Evolutionary conservation across 2,797 vertebrate genomes (phyloP).

Genomic region (Strix occidentalis): DNA sequence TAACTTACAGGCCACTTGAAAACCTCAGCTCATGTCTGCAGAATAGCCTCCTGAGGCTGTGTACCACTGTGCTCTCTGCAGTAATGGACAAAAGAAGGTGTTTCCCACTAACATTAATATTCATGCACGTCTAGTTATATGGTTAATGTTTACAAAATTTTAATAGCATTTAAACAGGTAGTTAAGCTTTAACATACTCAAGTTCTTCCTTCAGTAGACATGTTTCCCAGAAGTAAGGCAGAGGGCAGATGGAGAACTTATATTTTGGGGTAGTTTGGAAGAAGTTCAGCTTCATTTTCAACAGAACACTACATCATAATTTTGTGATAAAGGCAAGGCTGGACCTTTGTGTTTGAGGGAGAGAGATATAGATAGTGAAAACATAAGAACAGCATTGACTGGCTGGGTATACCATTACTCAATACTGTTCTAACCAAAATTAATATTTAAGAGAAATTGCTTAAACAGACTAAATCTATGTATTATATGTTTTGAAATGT

Average conservation of each 20-base stretch:
- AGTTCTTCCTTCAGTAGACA: not conserved
- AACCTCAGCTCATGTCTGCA: not conserved
- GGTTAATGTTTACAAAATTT: not conserved
- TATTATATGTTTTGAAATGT: not conserved
- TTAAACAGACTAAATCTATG: not conserved
- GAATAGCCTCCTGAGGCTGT: not conserved
- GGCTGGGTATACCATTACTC: not conserved
- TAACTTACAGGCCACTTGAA: not conserved
- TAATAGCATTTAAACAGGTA: not conserved
- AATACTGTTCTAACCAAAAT: not conserved
- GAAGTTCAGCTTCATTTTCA: not conserved
- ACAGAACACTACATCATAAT: not conserved
- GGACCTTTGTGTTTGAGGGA: not conserved
- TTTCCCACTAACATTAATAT: not conserved
- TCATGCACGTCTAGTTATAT: not conserved
- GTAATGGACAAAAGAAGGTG: not conserved
- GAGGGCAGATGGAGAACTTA: not conserved
- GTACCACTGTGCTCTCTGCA: not conserved
- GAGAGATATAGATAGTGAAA: not conserved
- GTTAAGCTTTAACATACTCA: not conserved
- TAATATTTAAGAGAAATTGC: not conserved
- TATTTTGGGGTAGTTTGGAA: not conserved
- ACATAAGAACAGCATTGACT: not conserved
- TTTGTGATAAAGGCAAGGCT: not conserved
- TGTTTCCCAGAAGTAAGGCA: not conserved